Evolutionary conservation across 2,888 invertebrate genomes (phyloP).

Genomic region (Aphidius colemani): DNA sequence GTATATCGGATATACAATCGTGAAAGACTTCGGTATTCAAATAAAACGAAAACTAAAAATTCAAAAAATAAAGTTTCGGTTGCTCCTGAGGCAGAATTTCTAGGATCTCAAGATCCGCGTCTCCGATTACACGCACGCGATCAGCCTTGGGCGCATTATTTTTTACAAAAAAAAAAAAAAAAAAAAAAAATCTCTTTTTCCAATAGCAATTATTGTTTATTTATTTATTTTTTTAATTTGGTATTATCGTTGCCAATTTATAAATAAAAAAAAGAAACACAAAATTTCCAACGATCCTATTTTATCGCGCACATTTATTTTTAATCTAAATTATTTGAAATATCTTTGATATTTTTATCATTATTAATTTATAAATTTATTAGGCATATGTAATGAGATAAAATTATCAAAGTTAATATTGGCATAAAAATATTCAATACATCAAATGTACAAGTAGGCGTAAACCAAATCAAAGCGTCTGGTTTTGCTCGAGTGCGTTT

Average conservation of each 20-base stretch:
- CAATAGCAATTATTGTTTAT: no score
- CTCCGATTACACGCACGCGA: constrained; percentile 52
- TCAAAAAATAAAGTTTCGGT: no score
- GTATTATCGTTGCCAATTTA: no score
- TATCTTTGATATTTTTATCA: no score
- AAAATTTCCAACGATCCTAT: no score
- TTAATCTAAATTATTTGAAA: no score
- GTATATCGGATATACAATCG: neutral
- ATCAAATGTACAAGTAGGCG: constrained; percentile 14
- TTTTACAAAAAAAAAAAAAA: no score
- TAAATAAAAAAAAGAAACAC: no score
- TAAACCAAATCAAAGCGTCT: constrained; percentile 21
- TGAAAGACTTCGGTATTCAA: constrained; percentile 40
- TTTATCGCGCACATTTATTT: no score
- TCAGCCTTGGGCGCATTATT: constrained; percentile 26
- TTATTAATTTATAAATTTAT: constrained; percentile 2
- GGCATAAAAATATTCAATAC: constrained; percentile 7
- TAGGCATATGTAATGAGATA: neutral
- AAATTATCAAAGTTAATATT: no score
- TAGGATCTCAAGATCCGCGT: constrained; percentile 42
- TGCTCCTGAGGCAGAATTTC: constrained; percentile 35
- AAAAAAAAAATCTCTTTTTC: no score
- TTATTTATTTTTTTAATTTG: no score
- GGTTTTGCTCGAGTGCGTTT: constrained; percentile 20
- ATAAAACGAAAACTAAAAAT: constrained; percentile 28